Percentiles rank a stretch among this genome's conserved stretches.
phyloP scores from a whole-genome alignment of 2,888 invertebrate genomes.

The Baccha elongata region DNA sequence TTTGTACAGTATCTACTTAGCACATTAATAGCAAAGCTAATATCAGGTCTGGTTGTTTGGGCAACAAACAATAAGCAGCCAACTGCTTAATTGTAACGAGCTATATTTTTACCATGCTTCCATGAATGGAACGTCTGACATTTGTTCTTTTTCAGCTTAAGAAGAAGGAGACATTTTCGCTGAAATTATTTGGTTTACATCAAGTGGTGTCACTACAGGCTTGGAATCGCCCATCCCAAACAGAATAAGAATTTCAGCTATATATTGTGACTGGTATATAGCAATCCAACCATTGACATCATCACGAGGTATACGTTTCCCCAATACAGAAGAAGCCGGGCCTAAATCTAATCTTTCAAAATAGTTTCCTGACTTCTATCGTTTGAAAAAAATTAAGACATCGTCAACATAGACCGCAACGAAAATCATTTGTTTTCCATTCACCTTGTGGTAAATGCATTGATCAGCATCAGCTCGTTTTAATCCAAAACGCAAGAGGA shows the following conservation, averaged over 20 bases:
- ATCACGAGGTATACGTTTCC: neutral
- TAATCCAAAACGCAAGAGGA: neutral
- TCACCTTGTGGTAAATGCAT: neutral
- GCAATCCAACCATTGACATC: slow-evolving; percentile 4
- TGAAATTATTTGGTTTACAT: slow-evolving; percentile 1
- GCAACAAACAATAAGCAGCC: slow-evolving; percentile 6
- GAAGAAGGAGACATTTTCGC: neutral
- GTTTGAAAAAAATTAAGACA: too few relatives aligned
- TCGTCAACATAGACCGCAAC: too few relatives aligned
- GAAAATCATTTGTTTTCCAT: neutral
- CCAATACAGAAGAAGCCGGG: neutral
- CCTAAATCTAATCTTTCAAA: neutral
- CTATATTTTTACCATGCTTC: too few relatives aligned
- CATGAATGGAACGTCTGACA: slow-evolving; percentile 8
- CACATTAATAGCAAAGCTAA: slow-evolving; percentile 56
- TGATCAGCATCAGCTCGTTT: neutral
- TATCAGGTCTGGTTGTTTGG: neutral
- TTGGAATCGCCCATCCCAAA: neutral
- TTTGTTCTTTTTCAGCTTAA: slow-evolving; percentile 7
- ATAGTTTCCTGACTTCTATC: neutral
- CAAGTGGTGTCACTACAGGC: neutral
- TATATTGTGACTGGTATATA: slow-evolving; percentile 8
- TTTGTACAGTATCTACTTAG: neutral
- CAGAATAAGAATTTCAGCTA: slow-evolving; percentile 5
- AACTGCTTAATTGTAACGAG: too few relatives aligned